Conservation (phyloP, 2,888 invertebrate species). For the Trichopoda pennipes region DNA sequence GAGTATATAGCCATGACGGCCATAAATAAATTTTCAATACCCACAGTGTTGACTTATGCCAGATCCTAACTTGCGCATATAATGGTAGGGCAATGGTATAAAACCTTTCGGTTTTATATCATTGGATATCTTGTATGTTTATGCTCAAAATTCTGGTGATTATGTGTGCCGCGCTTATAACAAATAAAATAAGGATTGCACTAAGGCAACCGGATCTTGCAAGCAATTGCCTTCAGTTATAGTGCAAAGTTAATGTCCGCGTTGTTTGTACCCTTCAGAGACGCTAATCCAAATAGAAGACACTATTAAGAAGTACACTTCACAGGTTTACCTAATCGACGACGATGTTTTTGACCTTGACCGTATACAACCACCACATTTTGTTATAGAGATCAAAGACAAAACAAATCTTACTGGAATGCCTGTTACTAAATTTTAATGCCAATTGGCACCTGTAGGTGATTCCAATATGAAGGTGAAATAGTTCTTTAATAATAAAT, state of each 20-base stretch:
- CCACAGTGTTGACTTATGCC: no score
- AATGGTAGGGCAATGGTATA: slow-evolving; percentile 97
- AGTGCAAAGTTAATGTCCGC: slow-evolving; percentile 95
- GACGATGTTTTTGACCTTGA: slow-evolving; percentile 96
- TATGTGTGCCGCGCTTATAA: slow-evolving; percentile 96
- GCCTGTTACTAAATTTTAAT: slow-evolving; percentile 94
- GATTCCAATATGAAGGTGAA: slow-evolving; percentile 98
- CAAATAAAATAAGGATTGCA: slow-evolving; percentile 94
- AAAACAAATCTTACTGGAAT: slow-evolving; percentile 92
- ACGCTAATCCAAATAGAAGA: slow-evolving; percentile 96
- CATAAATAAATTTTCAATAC: no score
- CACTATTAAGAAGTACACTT: slow-evolving; percentile 96
- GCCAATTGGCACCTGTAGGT: slow-evolving; percentile 94
- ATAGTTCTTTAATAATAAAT: slow-evolving; percentile 97
- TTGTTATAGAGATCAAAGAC: slow-evolving; percentile 93
- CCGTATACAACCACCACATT: slow-evolving; percentile 94
- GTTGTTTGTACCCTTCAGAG: slow-evolving; percentile 95
- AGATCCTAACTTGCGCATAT: slow-evolving; percentile 94
- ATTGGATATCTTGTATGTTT: slow-evolving; percentile 94
- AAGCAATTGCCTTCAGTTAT: slow-evolving; percentile 93
- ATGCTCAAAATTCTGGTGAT: slow-evolving; percentile 96
- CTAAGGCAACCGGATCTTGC: slow-evolving; percentile 91
- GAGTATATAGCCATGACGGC: no score
- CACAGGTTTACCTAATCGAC: slow-evolving; percentile 93
- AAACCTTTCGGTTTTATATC: slow-evolving; percentile 95